These are phyloP conservation scores for Diabrotica virgifera DNA, from an alignment of 1,140 invertebrate genomes.

Conservation along the genomic window DNA sequence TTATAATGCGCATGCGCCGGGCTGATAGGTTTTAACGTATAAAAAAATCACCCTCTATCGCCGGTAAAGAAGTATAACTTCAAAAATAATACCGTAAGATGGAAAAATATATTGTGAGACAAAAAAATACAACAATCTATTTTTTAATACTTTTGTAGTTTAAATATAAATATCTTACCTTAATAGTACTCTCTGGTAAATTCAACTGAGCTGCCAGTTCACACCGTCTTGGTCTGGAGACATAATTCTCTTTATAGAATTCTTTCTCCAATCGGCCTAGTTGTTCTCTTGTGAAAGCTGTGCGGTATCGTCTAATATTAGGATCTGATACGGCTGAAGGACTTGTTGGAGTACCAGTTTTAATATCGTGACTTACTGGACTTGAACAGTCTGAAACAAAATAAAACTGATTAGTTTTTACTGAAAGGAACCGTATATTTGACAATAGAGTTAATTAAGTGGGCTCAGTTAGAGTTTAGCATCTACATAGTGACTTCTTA, in stretches of 20 bases:
- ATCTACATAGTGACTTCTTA: no score
- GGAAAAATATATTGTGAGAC: no score
- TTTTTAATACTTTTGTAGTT: no score
- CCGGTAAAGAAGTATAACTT: no score
- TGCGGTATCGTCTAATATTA: slow-evolving; percentile 87
- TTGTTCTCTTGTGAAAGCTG: slow-evolving; percentile 97
- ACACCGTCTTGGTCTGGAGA: slow-evolving; percentile 88
- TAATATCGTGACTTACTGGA: slow-evolving; percentile 41
- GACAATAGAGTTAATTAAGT: no score
- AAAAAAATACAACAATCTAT: no score
- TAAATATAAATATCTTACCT: slow-evolving; percentile 62
- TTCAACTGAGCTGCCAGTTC: slow-evolving; percentile 93
- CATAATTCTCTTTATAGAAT: slow-evolving; percentile 97
- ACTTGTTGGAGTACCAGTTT: slow-evolving; percentile 26
- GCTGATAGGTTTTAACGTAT: no score
- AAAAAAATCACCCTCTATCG: no score
- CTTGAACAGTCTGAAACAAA: slow-evolving; percentile 48
- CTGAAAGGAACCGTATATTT: no score
- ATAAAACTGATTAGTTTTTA: neutral
- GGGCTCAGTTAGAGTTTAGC: no score
- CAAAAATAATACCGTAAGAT: no score
- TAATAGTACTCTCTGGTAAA: slow-evolving; percentile 96
- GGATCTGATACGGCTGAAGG: slow-evolving; percentile 54
- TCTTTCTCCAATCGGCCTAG: slow-evolving; percentile 92
- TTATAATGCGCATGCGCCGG: no score